Base-by-base conservation (phyloP, 1,140 invertebrate species). In the Bombus difficillimus region DNA sequence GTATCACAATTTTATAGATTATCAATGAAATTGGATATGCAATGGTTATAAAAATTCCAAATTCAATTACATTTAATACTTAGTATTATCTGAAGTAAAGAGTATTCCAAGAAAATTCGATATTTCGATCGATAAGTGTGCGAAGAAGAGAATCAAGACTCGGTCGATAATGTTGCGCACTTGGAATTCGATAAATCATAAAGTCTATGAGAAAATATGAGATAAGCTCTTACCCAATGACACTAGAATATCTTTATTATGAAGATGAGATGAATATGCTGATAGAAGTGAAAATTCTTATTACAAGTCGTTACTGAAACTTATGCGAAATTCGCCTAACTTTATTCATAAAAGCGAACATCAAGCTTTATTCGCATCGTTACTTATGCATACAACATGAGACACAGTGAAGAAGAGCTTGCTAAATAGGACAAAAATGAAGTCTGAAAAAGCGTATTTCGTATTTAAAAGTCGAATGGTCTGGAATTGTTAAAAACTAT, bases 271-370 rank as follows among this genome's bases (percentile, higher is more conserved):
- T 13, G 13, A 62, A 43, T 32, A 71, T 43, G 18, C 18, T 53
- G 47, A 0, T 53, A 53, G 6, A 22, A 53, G 22, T 25, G 2
- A 66, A 47, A 43, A 73, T 43, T 68, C 79, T 72, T 79, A 72
- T 84, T 79, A 71, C 71, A 79, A 59, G 22, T n/a, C 5, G 2
- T 37, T 22, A 15, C 4, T 4, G 53, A 18, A 71, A 47, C 9
- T 62, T 41, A 22, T 25, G 81, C 43, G 43, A 69, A 84, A 84
- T 47, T 59, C 39, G 15, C 2, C n/a, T 28, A 83, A 83, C 62
- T 83, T 83, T 57, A 53, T 78, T 83, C 73, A 57, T 80, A 71
- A 71, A 79, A 79, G 32, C 32, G 37, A 80, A 83, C n/a, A 39
- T 22, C 22, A 47, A 5, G 18, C 34, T 53, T 73, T 73, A 73